These are phyloP conservation scores for Argopecten irradians DNA, from an alignment of 1,140 invertebrate species.

Conservation along the genomic window DNA sequence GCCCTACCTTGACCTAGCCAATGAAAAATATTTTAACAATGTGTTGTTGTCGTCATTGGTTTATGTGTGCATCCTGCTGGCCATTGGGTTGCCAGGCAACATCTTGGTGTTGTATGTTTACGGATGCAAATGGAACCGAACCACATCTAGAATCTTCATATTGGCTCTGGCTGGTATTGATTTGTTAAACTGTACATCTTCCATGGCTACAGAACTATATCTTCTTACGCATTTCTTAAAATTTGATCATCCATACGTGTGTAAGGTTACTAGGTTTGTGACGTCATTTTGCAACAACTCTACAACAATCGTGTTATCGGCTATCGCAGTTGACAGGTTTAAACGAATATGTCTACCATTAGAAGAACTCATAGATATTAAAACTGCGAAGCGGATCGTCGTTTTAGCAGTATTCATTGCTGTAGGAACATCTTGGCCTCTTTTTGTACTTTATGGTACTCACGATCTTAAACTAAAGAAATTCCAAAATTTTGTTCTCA, in stretches of 20 bases:
- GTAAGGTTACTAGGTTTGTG: conserved; percentile 48
- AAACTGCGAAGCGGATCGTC: conserved; percentile 30
- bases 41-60: conserved; percentile 42
- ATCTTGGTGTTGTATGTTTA: conserved; percentile 44
- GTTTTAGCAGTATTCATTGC: conserved; percentile 31
- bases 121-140: conserved; percentile 42
- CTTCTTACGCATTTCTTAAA: conserved; percentile 34
- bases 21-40: background rate
- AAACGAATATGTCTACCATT: conserved; percentile 43
- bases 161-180: conserved; percentile 35
- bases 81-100: conserved; percentile 45
- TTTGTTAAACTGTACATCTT: conserved; percentile 34
- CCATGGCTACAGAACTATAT: conserved; percentile 38
- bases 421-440: conserved; percentile 39
- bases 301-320: conserved; percentile 41
- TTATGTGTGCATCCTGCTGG: conserved; percentile 36
- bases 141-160: conserved; percentile 48
- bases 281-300: conserved; percentile 43
- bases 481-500: background rate
- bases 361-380: conserved; percentile 28
- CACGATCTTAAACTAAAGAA: conserved; percentile 26
- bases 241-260: conserved; percentile 47
- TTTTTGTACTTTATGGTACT: conserved; percentile 45
- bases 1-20: conserved; percentile 1
- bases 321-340: conserved; percentile 48